Base-by-base conservation (phyloP, 2,797 vertebrate species). In the Harpagifer antarcticus region DNA sequence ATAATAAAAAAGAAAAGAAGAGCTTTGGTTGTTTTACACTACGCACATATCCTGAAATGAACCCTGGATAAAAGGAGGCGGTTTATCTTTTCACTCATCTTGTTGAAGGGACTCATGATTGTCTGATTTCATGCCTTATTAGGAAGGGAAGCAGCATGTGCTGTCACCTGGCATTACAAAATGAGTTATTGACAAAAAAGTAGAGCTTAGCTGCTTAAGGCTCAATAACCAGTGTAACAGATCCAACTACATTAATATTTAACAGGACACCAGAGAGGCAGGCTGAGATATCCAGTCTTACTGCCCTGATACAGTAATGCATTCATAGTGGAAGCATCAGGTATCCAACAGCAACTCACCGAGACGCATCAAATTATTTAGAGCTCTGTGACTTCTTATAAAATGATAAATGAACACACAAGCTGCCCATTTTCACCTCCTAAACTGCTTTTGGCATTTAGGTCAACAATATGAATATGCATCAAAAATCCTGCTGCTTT, bases 181-280 rank as follows among this genome's bases (percentile, higher is more conserved):
- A 75, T 80, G 37, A 72, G 62, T 86, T 87, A 87, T 74, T 84
- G 78, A 77, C 87, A 85, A 73, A 79, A 86, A 85, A 89, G 81
- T 78, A 67, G 70, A 68, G 74, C 84, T 79, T 81, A 81, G 78
- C 88, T 85, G 85, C 88, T 90, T 77, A 81, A 86, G 86, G 87
- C 89, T 90, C 87, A 87, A 84, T 85, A 85, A 87, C 85, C 85
- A 90, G 85, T 60, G 90, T 90, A 94, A 94, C 79, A 15, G 86
- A 94, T 93, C 88, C 91, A 91, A 71, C 75, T 61, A 42, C 87
- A 93, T 95, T 85, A 94, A 95, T 95, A 94, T 94, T 95, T 95
- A 78, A 94, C 86, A 77, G 89, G 89, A 90, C 87, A 89, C 85
- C 83, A 86, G 91, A 93, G 93, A 92, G 88, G 89, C 47, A 37